Percentiles rank a stretch among this genome's conserved stretches.
These are phyloP conservation scores for Indicator maculatus DNA, from an alignment of 2,113 vertebrate genomes.

Conservation along the genomic window DNA sequence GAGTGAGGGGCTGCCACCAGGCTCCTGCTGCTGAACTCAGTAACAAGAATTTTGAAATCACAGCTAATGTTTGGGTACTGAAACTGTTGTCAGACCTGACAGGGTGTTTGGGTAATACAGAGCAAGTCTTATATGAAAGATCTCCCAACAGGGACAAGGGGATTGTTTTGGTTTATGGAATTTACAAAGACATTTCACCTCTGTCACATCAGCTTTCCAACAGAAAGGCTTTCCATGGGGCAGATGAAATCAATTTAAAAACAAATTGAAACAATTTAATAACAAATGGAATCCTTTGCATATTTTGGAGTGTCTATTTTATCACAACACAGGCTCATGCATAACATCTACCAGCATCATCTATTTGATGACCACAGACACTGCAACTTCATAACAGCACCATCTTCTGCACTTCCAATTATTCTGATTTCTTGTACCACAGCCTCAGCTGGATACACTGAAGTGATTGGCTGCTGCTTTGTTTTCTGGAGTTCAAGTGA, in stretches of 20 bases:
- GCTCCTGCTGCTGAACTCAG: background rate
- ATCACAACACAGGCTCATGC: background rate
- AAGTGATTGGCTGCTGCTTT: background rate
- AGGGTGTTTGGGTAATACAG: background rate
- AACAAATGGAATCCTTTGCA: background rate
- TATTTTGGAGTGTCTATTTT: background rate
- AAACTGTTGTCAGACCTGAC: background rate
- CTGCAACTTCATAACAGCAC: background rate
- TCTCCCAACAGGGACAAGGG: background rate
- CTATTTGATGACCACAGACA: background rate
- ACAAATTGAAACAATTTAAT: background rate
- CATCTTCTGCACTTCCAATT: rapidly evolving
- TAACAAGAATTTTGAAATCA: background rate
- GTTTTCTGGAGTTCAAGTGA: background rate
- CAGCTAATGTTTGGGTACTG: background rate
- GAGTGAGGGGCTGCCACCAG: background rate
- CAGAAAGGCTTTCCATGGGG: background rate
- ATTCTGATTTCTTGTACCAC: rapidly evolving
- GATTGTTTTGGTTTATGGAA: background rate
- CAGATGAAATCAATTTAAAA: background rate
- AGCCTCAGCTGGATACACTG: rapidly evolving
- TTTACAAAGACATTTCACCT: background rate
- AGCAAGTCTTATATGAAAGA: background rate
- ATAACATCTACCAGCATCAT: background rate
- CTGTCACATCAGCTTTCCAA: background rate